Base-by-base conservation (phyloP, 2,797 vertebrate genomes). In the Parauchenoglanis ngamensis region DNA sequence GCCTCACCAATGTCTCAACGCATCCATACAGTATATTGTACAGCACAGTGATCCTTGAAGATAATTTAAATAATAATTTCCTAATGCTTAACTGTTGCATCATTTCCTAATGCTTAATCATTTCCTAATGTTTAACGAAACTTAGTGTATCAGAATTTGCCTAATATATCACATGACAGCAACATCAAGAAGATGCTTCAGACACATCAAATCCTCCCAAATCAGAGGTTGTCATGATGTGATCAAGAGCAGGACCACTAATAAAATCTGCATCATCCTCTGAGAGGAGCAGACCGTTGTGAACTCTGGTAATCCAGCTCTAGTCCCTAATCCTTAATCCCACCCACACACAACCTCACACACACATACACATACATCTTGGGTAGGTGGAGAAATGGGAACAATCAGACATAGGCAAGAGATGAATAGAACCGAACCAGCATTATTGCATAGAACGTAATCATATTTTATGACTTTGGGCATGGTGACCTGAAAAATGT, bases 301-400 rank as follows among this genome's bases (percentile, higher is more conserved):
- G 84, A 79, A 73, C 86, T 56, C 91, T 84, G 91, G 91, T 96
- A 96, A 96, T 96, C 94, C 92, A 89, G 90, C 85, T 83, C 63
- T 91, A 93, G 93, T 88, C 93, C 90, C 90, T 95, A 96, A 96
- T 96, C 95, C 94, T 87, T 96, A 96, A 96, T 96, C 95, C 94
- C 91, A 91, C 93, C 94, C 94, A 95, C 95, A 10, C 52, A 57
- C 76, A 56, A 13, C 56, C n/a, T 35, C 46, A 52, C 25, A 40
- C 67, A 70, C 67, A 13, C 68, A 40, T 35, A 40, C 31, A 23
- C 15, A 72, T 15, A 40, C 31, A 80, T 80, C 2, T 44, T 61
- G 35, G 40, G 83, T 46, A 61, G 59, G 88, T 61, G 23, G 61
- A 79, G 63, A 85, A 65, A 85, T 85, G 87, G 19, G 25, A n/a